A percentile compares a stretch with the other conserved stretches of the same genome.
Conservation (phyloP, 2,888 invertebrate genomes). For the Lutraria lutraria region DNA sequence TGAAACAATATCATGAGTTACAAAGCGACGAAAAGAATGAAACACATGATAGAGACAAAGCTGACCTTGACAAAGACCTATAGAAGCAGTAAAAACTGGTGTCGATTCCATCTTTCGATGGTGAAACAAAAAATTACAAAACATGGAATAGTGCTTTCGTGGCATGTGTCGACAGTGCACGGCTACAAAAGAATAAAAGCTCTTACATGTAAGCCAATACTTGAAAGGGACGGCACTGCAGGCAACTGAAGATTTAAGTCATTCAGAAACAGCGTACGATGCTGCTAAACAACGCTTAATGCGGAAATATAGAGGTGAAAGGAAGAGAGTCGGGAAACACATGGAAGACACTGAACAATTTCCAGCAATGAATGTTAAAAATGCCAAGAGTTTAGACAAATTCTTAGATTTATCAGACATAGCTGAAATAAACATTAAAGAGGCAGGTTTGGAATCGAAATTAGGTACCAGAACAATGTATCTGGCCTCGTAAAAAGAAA, state of each 20-base stretch:
- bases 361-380: slow-evolving; percentile 13
- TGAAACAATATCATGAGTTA: slow-evolving; percentile 12
- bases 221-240: slow-evolving; percentile 48
- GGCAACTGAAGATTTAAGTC: slow-evolving; percentile 43
- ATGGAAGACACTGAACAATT: slow-evolving; percentile 42
- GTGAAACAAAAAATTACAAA: slow-evolving; percentile 53
- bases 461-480: slow-evolving; percentile 45
- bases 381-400: slow-evolving; percentile 42
- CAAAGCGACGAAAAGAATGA: background rate
- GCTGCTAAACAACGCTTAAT: slow-evolving; percentile 41
- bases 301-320: slow-evolving; percentile 49
- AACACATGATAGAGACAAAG: too few relatives aligned
- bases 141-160: slow-evolving; percentile 55
- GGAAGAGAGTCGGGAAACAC: slow-evolving; percentile 15
- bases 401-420: slow-evolving; percentile 56
- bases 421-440: slow-evolving; percentile 57
- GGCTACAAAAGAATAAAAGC: slow-evolving; percentile 58
- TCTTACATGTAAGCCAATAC: slow-evolving; percentile 64
- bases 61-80: slow-evolving; percentile 11
- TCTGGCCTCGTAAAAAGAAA: slow-evolving; percentile 50
- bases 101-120: slow-evolving; percentile 59
- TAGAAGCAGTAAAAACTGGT: slow-evolving; percentile 60
- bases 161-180: slow-evolving; percentile 57
- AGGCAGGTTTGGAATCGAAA: slow-evolving; percentile 30
- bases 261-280: slow-evolving; percentile 16